Base-by-base conservation (phyloP, 2,113 vertebrate genomes). In the Capreolus pygargus region DNA sequence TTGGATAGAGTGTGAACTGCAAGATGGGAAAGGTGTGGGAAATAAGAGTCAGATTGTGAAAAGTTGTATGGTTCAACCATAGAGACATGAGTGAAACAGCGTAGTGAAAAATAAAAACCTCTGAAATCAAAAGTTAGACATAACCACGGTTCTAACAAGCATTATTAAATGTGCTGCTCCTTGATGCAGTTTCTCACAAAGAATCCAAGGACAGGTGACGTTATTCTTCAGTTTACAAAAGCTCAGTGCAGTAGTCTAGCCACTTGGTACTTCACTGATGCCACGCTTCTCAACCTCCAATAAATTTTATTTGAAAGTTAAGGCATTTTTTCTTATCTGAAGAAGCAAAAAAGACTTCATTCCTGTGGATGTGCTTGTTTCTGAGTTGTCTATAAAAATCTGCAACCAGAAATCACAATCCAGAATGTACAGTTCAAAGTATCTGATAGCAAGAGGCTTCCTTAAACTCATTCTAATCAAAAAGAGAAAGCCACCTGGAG, bases 401-500 rank as follows among this genome's bases (percentile, higher is more conserved):
- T 92, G 39, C 23, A 52, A n/a, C 79, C 28, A 61, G 57, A 67
- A 86, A 58, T 5, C 16, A 25, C 28, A 6, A 61, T 58, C 45
- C 15, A 52, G n/a, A 89, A 88, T 89, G 76, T 55, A 60, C 30
- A 94, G 61, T 82, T 95, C 36, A 64, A 43, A 93, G 17, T 45
- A 58, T 61, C 43, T 79, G 12, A 58, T 8, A 47, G 58, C 16
- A 33, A 78, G 28, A 91, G 50, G 16, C 86, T 95, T 57, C 14
- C 11, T 3, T 36, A 58, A 82, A 94, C 36, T 60, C 36, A 52
- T 91, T 64, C 54, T 82, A 60, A 92, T 94, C 70, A 39, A 87
- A 95, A 86, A 25, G 92, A 25, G 92, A 86, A 97, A 95, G 33
- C 36, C 61, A 83, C 36, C 83, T 91, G 95, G 33, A 93, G n/a